Base-by-base conservation (phyloP, 2,113 vertebrate species). In the Cyprinus carpio region DNA sequence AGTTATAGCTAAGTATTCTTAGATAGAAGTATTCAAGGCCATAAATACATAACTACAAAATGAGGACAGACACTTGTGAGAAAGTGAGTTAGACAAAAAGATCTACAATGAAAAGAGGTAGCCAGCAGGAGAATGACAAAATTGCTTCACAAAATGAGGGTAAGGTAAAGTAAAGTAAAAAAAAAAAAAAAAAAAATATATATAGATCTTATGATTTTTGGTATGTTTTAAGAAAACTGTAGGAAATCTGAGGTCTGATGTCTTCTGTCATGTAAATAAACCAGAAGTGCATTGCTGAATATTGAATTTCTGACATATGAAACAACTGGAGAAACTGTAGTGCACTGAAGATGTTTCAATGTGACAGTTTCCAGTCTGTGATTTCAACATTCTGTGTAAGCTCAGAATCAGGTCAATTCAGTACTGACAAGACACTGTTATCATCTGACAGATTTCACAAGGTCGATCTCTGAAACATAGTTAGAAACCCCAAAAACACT, bases 401-500 rank as follows among this genome's bases (percentile, higher is more conserved):
- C 51, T 23, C 27, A 56, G 49, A 76, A 72, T 72, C n/a, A 27
- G 13, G 43, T 75, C 75, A 54, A 56, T 54, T 77, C 76, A 25
- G 37, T 78, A 58, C 31, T 78, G 76, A 78, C 31, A 78, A 79
- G 76, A 40, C 54, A 60, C 11, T 58, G 31, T 60, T 79, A 79
- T 79, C 76, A 60, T 60, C 76, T 78, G 20, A 79, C 31, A 60
- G 37, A 79, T 65, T 65, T 60, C 78, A 81, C 34, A 46, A 81
- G 60, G n/a, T n/a, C 34, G 25, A 65, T 81, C 78, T 60, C 56
- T 37, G 31, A 79, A 40, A 79, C 76, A 79, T 56, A 40, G 76
- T 16, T 37, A n/a, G 5, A 58, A 58, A 78, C 0, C 23, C 31
- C 31, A 72, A 34, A 20, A 78, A 78, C 56, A 40, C 5, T 77